Evolutionary conservation across 2,797 vertebrate genomes (phyloP), one percentile per base, ranked within the genome.

Genomic region (Chelon auratus): DNA sequence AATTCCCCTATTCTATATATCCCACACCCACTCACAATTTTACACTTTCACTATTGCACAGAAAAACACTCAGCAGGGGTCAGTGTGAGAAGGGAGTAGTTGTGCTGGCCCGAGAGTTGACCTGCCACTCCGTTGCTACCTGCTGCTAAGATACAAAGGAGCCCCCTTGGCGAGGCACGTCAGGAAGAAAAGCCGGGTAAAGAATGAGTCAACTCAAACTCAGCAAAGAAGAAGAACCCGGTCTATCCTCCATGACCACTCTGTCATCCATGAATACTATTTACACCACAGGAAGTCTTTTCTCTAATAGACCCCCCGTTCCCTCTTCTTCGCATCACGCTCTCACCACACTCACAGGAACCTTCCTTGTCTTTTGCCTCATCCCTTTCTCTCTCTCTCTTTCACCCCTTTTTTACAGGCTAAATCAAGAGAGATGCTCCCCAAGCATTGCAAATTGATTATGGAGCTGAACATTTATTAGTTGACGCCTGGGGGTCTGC

Each of bases 371-470:
- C 83, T 69, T 90, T 89, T 78, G 84, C 68, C 82, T 81, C 87
- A 80, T 91, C 82, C 87, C 85, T 88, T 90, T 91, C 85, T 90
- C 70, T 83, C 71, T 72, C 85, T 73, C 85, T 77, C 66, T 72
- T 60, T 60, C 12, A 45, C 14, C 59, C 56, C 68, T 72, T 82
- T 91, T 88, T 89, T 91, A 91, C 76, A 81, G 88, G 79, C 87
- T 84, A 87, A 93, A 93, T 93, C 89, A 79, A 87, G 83, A 88
- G 91, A 92, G 93, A 94, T 95, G 93, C 92, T 92, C 87, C 80
- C 82, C 58, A 82, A 91, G 94, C 95, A 93, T 95, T 91, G 88
- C 94, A 92, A 95, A 95, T 94, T 93, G 94, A 95, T 95, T 95
- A 94, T 84, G 81, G 88, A 74, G 67, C 86, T 81, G 81, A 94